Evolutionary conservation across 2,888 invertebrate genomes (phyloP), one percentile per base, ranked within the genome.

Genomic region (Acheta domesticus): DNA sequence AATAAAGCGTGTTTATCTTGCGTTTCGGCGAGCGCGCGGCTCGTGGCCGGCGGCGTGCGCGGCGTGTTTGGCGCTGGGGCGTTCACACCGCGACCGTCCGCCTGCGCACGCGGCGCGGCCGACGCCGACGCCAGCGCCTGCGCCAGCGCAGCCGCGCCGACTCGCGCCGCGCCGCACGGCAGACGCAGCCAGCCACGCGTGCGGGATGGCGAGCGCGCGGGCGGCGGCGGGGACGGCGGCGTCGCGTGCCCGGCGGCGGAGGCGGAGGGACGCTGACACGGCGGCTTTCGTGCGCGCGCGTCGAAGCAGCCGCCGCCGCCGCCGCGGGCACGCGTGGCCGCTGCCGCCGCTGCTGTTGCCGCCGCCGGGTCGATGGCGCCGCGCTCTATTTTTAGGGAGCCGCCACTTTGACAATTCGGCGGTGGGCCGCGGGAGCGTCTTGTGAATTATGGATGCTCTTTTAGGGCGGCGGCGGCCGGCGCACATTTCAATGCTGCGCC

Each of bases 271-370:
- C 62, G 62, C 62, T 62, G 62, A 62, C 62, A 62, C 62, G 62
- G 16, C 62, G 62, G 16, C 62, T 62, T 62, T 62, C 62, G 62
- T 62, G 62, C 62, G 14, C 62, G 62, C 62, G 62, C 62, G 62
- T 62, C 62, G 62, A 36, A 36, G 36, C 36, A 36, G 36, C 36
- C 36, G 36, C 36, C 23, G 23, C 23, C 23, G 23, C 23, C 36
- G 62, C 62, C n/a, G 62, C 62, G 62, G 62, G 62, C 62, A 62
- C 62, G 62, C 62, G 62, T 62, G 62, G 62, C 62, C n/a, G 62
- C 62, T 12, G 16, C 62, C 62, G 62, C 62, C 62, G 16, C 62
- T 5, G 62, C 62, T 62, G 62, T 62, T n/a, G 62, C 16, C 62
- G n/a, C 62, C 62, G 62, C 62, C 36, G 62, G 62, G 62, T 62